Evolutionary conservation across 2,797 vertebrate genomes (phyloP).

Genomic region (Jordanella pulchra): DNA sequence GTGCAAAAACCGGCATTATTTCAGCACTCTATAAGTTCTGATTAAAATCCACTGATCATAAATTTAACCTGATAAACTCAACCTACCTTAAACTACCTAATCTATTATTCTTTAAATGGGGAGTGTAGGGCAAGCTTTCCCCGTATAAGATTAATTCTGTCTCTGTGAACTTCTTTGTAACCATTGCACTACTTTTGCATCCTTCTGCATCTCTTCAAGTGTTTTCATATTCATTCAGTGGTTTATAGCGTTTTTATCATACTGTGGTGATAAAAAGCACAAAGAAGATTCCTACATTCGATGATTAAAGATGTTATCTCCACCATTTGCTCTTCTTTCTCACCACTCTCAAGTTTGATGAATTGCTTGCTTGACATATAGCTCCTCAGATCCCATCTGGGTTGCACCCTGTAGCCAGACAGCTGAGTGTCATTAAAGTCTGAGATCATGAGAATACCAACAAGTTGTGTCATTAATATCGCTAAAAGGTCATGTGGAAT

Average conservation of each 20-base stretch:
- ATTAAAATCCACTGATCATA: background rate
- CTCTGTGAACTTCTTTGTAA: background rate
- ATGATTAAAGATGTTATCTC: slow-evolving; percentile 68
- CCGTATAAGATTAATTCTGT: background rate
- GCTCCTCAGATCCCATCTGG: slow-evolving; percentile 69
- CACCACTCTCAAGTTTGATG: slow-evolving; percentile 62
- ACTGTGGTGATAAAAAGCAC: slow-evolving; percentile 54
- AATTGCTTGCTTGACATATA: slow-evolving; percentile 67
- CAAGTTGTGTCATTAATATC: background rate
- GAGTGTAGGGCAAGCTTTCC: background rate
- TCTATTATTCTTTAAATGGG: background rate
- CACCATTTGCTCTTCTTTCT: slow-evolving; percentile 54
- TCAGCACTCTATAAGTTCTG: background rate
- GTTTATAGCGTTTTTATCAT: slow-evolving; percentile 34
- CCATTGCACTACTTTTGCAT: background rate
- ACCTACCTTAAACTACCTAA: background rate
- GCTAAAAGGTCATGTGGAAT: background rate
- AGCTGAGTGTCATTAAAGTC: slow-evolving; percentile 49
- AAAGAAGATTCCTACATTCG: slow-evolving; percentile 54
- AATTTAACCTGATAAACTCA: background rate
- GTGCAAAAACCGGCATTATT: background rate
- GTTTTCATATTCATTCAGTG: slow-evolving; percentile 61
- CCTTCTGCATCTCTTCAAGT: slow-evolving; percentile 7
- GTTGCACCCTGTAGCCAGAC: slow-evolving; percentile 58
- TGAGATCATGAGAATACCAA: background rate